These are phyloP conservation scores for Scelioninae gen. 2 DNA, from an alignment of 2,888 invertebrate genomes.

Conservation along the genomic window DNA sequence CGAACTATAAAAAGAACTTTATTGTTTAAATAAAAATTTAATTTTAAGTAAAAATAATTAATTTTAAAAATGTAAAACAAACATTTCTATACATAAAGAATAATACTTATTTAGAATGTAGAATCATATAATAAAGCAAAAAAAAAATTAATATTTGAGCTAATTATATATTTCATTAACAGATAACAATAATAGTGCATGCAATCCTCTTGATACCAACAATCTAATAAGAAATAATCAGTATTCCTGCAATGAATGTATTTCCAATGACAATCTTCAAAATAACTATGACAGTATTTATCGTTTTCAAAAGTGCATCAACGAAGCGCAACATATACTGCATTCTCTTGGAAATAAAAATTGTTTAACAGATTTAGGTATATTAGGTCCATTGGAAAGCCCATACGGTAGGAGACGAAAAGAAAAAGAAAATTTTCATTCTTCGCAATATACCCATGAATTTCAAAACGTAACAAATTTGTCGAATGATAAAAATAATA, in stretches of 20 bases:
- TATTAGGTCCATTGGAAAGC: constrained; percentile 65
- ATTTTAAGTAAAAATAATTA: constrained; percentile 21
- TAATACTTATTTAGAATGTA: too few relatives aligned
- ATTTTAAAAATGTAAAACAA: not conserved
- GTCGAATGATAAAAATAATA: too few relatives aligned
- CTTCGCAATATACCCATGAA: too few relatives aligned
- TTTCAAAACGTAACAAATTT: too few relatives aligned
- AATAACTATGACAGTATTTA: constrained; percentile 62
- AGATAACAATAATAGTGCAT: not conserved
- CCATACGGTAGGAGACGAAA: constrained; percentile 63
- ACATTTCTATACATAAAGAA: too few relatives aligned
- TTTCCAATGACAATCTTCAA: not conserved
- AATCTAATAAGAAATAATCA: not conserved
- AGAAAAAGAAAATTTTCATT: constrained; percentile 8
- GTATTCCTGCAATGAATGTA: not conserved
- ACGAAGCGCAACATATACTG: constrained; percentile 65
- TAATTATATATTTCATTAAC: too few relatives aligned
- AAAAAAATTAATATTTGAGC: not conserved
- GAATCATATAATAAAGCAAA: too few relatives aligned
- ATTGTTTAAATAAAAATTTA: constrained; percentile 20
- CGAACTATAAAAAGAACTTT: too few relatives aligned
- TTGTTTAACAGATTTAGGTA: constrained; percentile 65
- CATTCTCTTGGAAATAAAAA: constrained; percentile 65
- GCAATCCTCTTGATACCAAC: not conserved
- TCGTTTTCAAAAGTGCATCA: constrained; percentile 63